Evolutionary conservation across 2,888 invertebrate genomes (phyloP).

Genomic region (Ferrisia virgata): DNA sequence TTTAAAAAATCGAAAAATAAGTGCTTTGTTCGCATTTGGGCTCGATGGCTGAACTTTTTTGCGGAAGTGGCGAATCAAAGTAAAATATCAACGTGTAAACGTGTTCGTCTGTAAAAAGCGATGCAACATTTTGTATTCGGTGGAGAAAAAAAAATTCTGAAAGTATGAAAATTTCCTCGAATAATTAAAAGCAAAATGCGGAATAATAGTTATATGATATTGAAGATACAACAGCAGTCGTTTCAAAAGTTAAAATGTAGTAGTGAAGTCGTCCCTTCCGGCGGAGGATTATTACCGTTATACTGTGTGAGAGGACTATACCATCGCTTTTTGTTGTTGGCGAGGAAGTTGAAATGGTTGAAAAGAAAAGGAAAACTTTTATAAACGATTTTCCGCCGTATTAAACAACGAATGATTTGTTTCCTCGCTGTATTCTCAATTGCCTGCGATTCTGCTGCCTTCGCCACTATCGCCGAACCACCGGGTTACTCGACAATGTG

Average conservation of each 20-base stretch:
- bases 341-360: constrained; percentile 14
- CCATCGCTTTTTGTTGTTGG: background rate
- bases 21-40: background rate
- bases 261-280: constrained; percentile 10
- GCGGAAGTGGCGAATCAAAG: background rate
- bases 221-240: constrained; percentile 19
- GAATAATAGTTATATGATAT: constrained; percentile 18
- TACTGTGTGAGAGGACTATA: background rate
- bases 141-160: background rate
- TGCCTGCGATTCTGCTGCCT: background rate
- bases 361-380: constrained; percentile 31
- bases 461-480: background rate
- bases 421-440: constrained; percentile 26
- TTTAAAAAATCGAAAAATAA: constrained; percentile 5
- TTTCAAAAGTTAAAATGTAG: constrained; percentile 5
- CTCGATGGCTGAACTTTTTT: background rate
- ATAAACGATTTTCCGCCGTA: constrained; percentile 39
- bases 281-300: constrained; percentile 22
- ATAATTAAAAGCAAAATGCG: constrained; percentile 24
- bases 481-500: background rate
- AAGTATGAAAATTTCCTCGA: constrained; percentile 19
- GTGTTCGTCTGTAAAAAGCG: background rate
- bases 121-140: background rate
- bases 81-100: background rate
- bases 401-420: constrained; percentile 37